A percentile compares a stretch with the other conserved stretches of the same genome.
Conservation (phyloP, 1,140 invertebrate genomes). For the Eriocheir sinensis region DNA sequence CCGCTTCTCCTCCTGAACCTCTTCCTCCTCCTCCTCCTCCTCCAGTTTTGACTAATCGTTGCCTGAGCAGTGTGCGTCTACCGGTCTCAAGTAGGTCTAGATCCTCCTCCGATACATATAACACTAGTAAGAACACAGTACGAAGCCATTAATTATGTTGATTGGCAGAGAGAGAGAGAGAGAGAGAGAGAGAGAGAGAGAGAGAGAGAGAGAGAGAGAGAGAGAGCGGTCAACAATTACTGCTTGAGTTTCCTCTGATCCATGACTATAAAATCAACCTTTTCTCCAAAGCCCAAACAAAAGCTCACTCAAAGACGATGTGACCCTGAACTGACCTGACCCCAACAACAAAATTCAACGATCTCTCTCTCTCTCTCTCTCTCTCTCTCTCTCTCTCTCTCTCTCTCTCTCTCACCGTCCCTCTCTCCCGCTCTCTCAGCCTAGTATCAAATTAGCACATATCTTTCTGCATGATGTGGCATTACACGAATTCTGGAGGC, state of each 20-base stretch:
- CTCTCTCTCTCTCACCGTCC: neutral
- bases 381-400: slow-evolving; percentile 22
- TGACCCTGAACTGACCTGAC: neutral
- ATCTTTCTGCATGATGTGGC: slow-evolving; percentile 61
- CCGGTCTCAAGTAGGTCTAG: no score
- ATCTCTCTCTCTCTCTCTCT: neutral
- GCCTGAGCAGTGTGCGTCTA: no score
- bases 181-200: neutral
- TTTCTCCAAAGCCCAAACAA: neutral
- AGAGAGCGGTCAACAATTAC: neutral
- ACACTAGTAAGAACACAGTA: no score
- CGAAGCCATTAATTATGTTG: no score
- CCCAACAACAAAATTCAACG: neutral
- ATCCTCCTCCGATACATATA: no score
- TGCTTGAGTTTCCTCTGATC: no score
- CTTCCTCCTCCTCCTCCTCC: neutral
- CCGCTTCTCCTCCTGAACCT: neutral
- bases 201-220: neutral
- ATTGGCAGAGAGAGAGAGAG: neutral
- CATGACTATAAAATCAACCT: neutral
- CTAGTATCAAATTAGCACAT: slow-evolving; percentile 54
- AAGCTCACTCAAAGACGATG: neutral
- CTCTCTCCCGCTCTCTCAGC: no score
- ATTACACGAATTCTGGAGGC: slow-evolving; percentile 53
- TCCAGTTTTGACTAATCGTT: neutral